These are phyloP conservation scores for Macrostomum lignano DNA, from an alignment of 1,140 invertebrate genomes.

Conservation along the genomic window DNA sequence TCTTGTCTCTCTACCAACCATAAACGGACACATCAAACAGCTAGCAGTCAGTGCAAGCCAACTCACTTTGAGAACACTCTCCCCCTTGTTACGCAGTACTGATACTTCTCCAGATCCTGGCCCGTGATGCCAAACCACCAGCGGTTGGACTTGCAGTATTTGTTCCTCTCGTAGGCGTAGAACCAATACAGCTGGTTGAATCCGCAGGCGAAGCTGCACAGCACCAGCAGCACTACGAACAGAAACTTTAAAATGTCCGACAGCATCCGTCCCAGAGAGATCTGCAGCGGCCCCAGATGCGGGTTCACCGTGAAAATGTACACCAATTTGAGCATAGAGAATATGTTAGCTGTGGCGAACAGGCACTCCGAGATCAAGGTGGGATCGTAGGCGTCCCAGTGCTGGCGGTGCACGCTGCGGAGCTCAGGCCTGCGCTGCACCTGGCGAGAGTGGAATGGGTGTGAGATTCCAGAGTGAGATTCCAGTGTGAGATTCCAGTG, in stretches of 20 bases:
- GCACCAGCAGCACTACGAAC: constrained; percentile 64
- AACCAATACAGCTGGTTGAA: constrained; percentile 78
- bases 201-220: constrained; percentile 90
- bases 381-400: constrained; percentile 71
- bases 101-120: neutral
- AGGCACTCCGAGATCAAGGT: constrained; percentile 70
- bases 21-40: constrained; percentile 3
- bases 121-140: neutral
- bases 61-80: constrained; percentile 1
- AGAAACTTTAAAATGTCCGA: constrained; percentile 88
- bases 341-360: constrained; percentile 74
- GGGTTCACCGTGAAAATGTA: constrained; percentile 98
- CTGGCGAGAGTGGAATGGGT: too few species aligned
- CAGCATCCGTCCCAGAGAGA: constrained; percentile 79
- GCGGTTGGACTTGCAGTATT: constrained; percentile 37
- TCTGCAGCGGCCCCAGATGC: constrained; percentile 79
- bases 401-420: constrained; percentile 40
- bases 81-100: constrained; percentile 5
- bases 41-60: neutral
- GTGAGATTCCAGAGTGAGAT: too few species aligned
- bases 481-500: too few species aligned
- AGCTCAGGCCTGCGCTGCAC: too few species aligned
- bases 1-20: constrained; percentile 3
- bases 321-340: constrained; percentile 79
- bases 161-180: constrained; percentile 64